Evolutionary conservation across 2,113 vertebrate genomes (phyloP).

Genomic region (Nerophis ophidion): DNA sequence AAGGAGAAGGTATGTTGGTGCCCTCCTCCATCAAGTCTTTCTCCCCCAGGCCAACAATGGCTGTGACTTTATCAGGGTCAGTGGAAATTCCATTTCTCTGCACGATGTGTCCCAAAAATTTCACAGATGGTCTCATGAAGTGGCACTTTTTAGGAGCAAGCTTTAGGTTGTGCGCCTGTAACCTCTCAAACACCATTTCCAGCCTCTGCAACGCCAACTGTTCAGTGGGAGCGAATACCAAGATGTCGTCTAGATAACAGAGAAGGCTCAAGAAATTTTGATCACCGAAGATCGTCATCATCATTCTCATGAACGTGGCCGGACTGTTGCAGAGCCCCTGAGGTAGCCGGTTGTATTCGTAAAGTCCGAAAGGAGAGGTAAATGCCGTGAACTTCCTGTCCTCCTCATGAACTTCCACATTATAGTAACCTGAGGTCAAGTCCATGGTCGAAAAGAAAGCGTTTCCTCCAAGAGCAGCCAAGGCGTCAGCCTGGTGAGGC

Average conservation of each 20-base stretch:
- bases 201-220: slow-evolving; percentile 10
- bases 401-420: too few species aligned
- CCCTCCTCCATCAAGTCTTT: too few species aligned
- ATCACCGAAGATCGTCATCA: slow-evolving; percentile 22
- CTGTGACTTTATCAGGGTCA: not conserved
- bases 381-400: too few species aligned
- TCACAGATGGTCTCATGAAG: slow-evolving; percentile 9
- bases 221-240: slow-evolving; percentile 9
- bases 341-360: not conserved
- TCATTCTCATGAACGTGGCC: slow-evolving; percentile 25
- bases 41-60: too few species aligned
- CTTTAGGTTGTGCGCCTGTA: slow-evolving; percentile 26
- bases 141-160: slow-evolving; percentile 26
- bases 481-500: not conserved
- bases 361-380: too few species aligned
- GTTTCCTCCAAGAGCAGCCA: slow-evolving; percentile 2
- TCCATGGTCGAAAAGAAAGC: slow-evolving; percentile 5
- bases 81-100: too few species aligned
- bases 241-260: slow-evolving; percentile 20
- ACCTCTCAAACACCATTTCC: slow-evolving; percentile 20
- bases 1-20: too few species aligned
- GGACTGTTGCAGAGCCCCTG: slow-evolving; percentile 24
- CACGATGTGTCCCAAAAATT: too few species aligned
- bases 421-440: not conserved
- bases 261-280: slow-evolving; percentile 35